These are phyloP conservation scores for Anadara kagoshimensis DNA, from an alignment of 1,140 invertebrate species.

Conservation along the genomic window DNA sequence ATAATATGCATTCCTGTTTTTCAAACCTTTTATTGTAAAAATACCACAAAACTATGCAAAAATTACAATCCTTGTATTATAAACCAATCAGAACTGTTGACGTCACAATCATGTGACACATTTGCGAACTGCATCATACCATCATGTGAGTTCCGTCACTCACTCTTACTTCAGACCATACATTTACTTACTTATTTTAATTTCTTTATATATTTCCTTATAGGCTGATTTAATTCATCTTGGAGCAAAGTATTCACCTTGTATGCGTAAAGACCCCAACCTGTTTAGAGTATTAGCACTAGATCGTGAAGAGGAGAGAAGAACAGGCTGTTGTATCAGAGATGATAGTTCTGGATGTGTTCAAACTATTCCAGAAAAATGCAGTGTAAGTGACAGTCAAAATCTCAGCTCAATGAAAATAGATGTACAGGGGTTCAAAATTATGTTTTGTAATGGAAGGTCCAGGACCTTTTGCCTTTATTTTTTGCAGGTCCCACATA, in stretches of 20 bases:
- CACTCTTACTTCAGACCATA: background rate
- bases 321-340: constrained; percentile 70
- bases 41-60: too few relatives aligned
- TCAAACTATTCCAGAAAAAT: constrained; percentile 94
- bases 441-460: too few relatives aligned
- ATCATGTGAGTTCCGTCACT: background rate
- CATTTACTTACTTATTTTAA: background rate
- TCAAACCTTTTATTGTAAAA: too few relatives aligned
- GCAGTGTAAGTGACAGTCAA: constrained; percentile 78
- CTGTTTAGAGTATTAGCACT: constrained; percentile 89
- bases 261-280: constrained; percentile 96
- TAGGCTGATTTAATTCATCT: constrained; percentile 96
- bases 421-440: background rate
- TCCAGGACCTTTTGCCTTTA: too few relatives aligned
- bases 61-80: too few relatives aligned
- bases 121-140: background rate
- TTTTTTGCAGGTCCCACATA: too few relatives aligned
- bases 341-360: constrained; percentile 97
- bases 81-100: too few relatives aligned
- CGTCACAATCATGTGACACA: background rate
- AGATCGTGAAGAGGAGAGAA: constrained; percentile 55
- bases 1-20: too few relatives aligned
- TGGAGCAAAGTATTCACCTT: constrained; percentile 98
- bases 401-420: background rate
- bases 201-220: constrained; percentile 21